Evolutionary conservation across 2,797 vertebrate genomes (phyloP), one percentile per base, ranked within the genome.

Genomic region (Choloepus didactylus): DNA sequence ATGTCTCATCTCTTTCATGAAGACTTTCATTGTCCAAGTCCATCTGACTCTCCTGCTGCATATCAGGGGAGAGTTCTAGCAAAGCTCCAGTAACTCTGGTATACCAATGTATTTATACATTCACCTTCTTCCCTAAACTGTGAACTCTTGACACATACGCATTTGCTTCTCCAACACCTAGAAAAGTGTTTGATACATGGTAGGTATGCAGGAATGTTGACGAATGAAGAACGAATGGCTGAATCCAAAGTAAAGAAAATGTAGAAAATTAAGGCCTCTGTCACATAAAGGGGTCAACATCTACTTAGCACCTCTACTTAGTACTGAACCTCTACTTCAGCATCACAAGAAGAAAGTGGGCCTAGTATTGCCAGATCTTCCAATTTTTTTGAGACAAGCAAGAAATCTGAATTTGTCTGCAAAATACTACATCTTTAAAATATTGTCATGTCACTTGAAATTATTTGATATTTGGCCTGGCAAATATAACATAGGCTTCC

Each of bases 361-460:
- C 9, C 9, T 51, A 49, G 9, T 79, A 51, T n/a, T 84, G 18
- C 29, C 16, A 77, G 31, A 84, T 76, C 31, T 95, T 81, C 35
- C 49, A 64, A 29, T 35, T 15, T 93, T 95, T 94, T 95, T 25
- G 72, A 88, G 75, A 87, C n/a, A 89, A 41, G 9, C 31, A 73
- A 62, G 49, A 80, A 15, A 49, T 51, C 35, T 70, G 46, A 81
- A 16, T 56, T 88, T 84, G 76, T 72, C 31, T 31, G 60, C 9
- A 92, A 95, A 91, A 67, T 76, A 67, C 72, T 11, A 81, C 4
- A 35, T 27, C 44, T 79, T 89, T 89, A 80, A 69, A 73, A 81
- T 62, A 92, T 77, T 95, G 73, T 9, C 0, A 64, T 80, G 54
- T 29, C 60, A 72, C 18, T 73, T 73, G 23, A 91, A 93, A 54